These are phyloP conservation scores for Megatriorchis doriae DNA, from an alignment of 2,113 vertebrate genomes.

Conservation along the genomic window DNA sequence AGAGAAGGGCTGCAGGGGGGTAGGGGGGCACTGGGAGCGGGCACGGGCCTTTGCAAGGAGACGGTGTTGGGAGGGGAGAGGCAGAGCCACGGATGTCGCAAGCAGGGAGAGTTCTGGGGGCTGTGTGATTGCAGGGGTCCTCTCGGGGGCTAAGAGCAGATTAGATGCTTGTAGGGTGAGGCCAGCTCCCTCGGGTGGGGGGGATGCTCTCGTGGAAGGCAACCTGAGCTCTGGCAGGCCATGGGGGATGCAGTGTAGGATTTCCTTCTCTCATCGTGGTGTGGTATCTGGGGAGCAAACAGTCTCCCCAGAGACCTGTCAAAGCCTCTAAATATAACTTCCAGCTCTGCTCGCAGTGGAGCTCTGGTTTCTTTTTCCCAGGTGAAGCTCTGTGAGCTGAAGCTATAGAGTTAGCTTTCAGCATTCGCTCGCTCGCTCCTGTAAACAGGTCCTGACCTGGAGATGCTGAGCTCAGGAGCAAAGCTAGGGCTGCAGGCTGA, in stretches of 20 bases:
- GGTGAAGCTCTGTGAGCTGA: neutral
- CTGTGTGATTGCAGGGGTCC: neutral
- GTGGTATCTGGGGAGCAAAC: neutral
- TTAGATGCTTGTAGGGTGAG: accelerated
- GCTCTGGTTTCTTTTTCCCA: constrained; percentile 19
- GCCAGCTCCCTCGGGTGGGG: neutral
- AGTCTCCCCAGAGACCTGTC: neutral
- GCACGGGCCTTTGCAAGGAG: neutral
- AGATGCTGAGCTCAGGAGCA: neutral
- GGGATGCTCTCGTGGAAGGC: neutral
- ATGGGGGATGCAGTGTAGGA: neutral
- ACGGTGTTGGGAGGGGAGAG: neutral
- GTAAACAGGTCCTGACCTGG: neutral
- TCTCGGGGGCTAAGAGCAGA: neutral
- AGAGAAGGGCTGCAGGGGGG: neutral
- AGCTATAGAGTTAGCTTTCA: neutral
- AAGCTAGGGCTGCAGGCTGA: neutral
- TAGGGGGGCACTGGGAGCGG: accelerated
- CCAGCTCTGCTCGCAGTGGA: neutral
- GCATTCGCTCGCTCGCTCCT: accelerated
- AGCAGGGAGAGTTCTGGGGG: neutral
- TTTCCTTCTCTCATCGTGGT: neutral
- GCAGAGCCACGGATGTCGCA: neutral
- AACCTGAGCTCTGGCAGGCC: neutral
- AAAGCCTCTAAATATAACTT: constrained; percentile 3